Evolutionary conservation across 1,140 invertebrate genomes (phyloP), one percentile per base, ranked within the genome.

Genomic region (Hyphantria cunea): DNA sequence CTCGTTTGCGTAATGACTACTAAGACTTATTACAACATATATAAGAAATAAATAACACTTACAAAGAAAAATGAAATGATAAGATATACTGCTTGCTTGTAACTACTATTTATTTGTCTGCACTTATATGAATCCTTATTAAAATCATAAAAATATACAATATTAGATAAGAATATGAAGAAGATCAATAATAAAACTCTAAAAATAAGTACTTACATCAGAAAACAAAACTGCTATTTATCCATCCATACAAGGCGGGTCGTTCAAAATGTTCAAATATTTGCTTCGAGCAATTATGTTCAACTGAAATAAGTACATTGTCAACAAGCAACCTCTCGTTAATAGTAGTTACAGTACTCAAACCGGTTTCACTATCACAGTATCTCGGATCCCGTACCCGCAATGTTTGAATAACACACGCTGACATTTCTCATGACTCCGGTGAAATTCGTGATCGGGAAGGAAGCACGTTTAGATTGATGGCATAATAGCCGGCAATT

Each of bases 251-350:
- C 72, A 80, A 72, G 70, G 54, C 49, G 33, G 33, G 70, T 65
- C 58, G 58, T 72, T 69, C 34, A 72, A 25, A 25, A 25, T 25
- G 17, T 25, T 25, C 17, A 25, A 76, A 81, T 81, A 75, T 84
- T 86, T 77, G 68, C 63, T 64, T 78, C 77, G 70, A 72, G 75
- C 74, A 82, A 81, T 66, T 70, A 66, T 65, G 65, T 68, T 56
- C 68, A 68, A 54, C 64, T 67, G 68, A 73, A 76, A 78, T 71
- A 70, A 71, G 60, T 58, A 55, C 53, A 64, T 56, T 77, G 74
- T 76, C 70, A 77, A 73, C 73, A 68, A 68, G 50, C 50, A 44
- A 59, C 41, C 39, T 68, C 66, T 59, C 51, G 45, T 15, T 61
- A 50, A 62, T 56, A 70, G 54, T 47, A 67, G 67, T 68, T 64